Evolutionary conservation across 2,113 vertebrate species (phyloP).

Genomic region (Leucosticte australis): DNA sequence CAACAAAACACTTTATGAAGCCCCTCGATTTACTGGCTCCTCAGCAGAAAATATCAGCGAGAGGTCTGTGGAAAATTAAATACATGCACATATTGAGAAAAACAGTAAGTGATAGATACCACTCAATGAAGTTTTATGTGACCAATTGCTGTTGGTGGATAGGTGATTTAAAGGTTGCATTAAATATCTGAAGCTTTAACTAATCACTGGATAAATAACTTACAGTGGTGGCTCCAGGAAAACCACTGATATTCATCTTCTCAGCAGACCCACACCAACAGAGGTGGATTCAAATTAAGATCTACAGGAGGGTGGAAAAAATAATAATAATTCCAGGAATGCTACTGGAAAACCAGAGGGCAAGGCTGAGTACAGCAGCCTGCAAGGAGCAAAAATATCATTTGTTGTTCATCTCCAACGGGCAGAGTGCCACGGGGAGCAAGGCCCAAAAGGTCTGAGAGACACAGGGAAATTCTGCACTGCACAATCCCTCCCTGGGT

Average conservation of each 20-base stretch:
- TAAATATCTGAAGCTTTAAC: constrained; percentile 37
- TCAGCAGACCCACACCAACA: background rate
- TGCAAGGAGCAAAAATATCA: background rate
- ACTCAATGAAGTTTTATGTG: constrained; percentile 39
- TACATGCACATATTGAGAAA: constrained; percentile 12
- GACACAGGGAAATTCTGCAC: background rate
- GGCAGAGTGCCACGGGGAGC: rapidly evolving
- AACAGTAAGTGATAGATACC: constrained; percentile 29
- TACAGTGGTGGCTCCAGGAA: background rate
- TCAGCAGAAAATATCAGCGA: constrained; percentile 18
- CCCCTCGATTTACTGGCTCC: constrained; percentile 23
- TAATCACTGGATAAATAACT: constrained; percentile 59
- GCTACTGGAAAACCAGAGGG: background rate
- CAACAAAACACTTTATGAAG: background rate
- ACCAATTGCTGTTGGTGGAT: constrained; percentile 17
- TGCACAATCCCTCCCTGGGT: background rate
- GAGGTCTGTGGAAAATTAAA: constrained; percentile 40
- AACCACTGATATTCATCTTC: background rate
- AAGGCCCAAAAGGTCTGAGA: background rate
- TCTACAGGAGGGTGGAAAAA: background rate
- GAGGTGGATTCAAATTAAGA: background rate
- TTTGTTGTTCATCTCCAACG: background rate
- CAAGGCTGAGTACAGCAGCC: background rate
- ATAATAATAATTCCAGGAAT: background rate
- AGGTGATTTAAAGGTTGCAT: constrained; percentile 39